These are phyloP conservation scores for Rhingia rostrata DNA, from an alignment of 2,888 invertebrate genomes.

Conservation along the genomic window DNA sequence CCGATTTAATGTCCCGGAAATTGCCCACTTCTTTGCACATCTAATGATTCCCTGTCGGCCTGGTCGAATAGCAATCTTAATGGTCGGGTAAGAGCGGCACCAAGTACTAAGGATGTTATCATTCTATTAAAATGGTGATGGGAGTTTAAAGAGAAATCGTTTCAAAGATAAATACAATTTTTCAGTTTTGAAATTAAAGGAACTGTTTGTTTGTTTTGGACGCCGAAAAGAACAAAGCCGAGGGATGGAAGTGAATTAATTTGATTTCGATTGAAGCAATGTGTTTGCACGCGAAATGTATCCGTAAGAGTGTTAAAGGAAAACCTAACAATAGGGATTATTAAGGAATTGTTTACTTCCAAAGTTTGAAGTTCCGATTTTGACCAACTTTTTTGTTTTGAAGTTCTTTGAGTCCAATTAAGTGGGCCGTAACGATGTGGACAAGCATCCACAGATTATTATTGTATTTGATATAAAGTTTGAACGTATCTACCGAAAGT, in stretches of 20 bases:
- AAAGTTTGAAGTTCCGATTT: too few species aligned
- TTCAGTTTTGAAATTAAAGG: not conserved
- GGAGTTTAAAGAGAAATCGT: constrained; percentile 17
- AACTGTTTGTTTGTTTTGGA: constrained; percentile 13
- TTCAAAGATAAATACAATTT: constrained; percentile 33
- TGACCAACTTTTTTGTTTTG: too few species aligned
- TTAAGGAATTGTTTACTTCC: too few species aligned
- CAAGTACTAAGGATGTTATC: constrained; percentile 14
- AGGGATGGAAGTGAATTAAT: constrained; percentile 18
- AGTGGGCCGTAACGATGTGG: too few species aligned
- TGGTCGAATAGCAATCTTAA: not conserved
- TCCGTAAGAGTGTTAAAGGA: not conserved
- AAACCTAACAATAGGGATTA: not conserved
- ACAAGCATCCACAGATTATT: too few species aligned
- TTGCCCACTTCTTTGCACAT: constrained; percentile 40
- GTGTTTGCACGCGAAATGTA: constrained; percentile 3
- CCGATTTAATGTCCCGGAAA: constrained; percentile 62
- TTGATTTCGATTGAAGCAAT: constrained; percentile 37
- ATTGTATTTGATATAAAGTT: too few species aligned
- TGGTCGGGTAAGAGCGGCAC: not conserved
- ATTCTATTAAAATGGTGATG: constrained; percentile 36
- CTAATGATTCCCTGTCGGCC: constrained; percentile 21
- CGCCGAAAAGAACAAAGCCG: not conserved
- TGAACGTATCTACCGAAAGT: too few species aligned
- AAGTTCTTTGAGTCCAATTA: too few species aligned